Conservation (phyloP, 2,888 invertebrate species). For the Liopterus haemorrhoidalis region DNA sequence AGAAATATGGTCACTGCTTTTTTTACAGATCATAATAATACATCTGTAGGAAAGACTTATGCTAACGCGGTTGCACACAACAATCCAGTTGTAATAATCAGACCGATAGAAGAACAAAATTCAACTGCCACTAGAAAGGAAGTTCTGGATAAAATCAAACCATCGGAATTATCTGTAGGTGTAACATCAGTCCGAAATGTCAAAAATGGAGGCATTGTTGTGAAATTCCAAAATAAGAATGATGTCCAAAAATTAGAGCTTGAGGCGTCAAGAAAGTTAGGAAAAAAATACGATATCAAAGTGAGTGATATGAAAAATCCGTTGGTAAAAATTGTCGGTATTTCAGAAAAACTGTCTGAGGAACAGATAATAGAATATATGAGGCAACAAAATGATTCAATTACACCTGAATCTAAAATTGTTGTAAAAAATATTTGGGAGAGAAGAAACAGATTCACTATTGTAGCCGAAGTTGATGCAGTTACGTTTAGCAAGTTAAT, state of each 20-base stretch:
- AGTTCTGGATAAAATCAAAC: neutral
- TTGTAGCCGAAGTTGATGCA: constrained; percentile 2
- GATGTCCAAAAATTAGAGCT: constrained; percentile 2
- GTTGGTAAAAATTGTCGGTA: constrained; percentile 3
- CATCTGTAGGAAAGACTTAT: neutral
- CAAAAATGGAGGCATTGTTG: neutral
- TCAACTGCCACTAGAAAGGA: constrained; percentile 1
- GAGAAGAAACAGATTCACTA: neutral
- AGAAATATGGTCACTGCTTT: constrained; percentile 1
- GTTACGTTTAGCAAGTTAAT: neutral
- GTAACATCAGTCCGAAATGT: neutral
- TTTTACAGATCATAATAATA: too few species aligned
- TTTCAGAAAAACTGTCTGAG: neutral
- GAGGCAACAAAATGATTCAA: constrained; percentile 1
- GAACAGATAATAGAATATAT: neutral
- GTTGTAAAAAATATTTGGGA: constrained; percentile 1
- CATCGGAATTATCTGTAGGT: neutral
- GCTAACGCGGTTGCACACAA: neutral
- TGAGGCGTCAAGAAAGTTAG: neutral
- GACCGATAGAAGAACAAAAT: constrained; percentile 3
- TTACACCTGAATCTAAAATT: neutral
- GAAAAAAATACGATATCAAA: constrained; percentile 3
- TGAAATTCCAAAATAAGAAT: neutral
- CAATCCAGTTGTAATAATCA: constrained; percentile 5
- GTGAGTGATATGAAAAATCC: constrained; percentile 4